These are phyloP conservation scores for Schizaphis graminum DNA, from an alignment of 2,888 invertebrate genomes.

Conservation along the genomic window DNA sequence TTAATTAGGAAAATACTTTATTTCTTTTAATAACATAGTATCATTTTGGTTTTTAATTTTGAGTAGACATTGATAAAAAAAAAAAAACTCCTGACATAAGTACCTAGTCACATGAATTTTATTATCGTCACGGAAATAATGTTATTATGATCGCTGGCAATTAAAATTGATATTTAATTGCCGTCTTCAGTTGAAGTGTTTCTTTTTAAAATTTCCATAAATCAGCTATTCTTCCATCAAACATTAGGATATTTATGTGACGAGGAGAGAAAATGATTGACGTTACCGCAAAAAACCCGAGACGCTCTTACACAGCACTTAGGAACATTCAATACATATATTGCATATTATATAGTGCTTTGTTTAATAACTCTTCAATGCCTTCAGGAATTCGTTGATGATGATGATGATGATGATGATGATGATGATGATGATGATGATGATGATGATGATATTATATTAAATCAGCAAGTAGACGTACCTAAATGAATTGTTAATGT, in stretches of 20 bases:
- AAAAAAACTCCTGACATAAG: neutral
- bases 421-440: slow-evolving; percentile 11
- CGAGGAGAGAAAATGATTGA: neutral
- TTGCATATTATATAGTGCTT: neutral
- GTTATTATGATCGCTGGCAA: neutral
- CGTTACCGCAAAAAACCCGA: neutral
- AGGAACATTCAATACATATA: slow-evolving; percentile 6
- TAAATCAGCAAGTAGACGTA: neutral
- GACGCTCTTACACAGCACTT: neutral
- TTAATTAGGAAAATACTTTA: neutral
- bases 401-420: no score
- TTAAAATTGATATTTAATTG: slow-evolving; percentile 6
- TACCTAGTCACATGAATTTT: neutral
- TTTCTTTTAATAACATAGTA: neutral
- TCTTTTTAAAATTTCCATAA: neutral
- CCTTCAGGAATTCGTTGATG: slow-evolving; percentile 10
- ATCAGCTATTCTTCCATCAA: neutral
- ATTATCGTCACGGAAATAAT: neutral
- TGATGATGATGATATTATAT: slow-evolving; percentile 22
- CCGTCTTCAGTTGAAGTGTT: neutral
- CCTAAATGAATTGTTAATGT: slow-evolving; percentile 37
- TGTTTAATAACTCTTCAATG: slow-evolving; percentile 29
- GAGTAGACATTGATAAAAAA: neutral
- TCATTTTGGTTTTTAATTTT: neutral
- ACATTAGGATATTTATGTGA: neutral